Base-by-base conservation (phyloP, 92 coral and sea anemone genomes). In the Isaurus tuberculatus region DNA sequence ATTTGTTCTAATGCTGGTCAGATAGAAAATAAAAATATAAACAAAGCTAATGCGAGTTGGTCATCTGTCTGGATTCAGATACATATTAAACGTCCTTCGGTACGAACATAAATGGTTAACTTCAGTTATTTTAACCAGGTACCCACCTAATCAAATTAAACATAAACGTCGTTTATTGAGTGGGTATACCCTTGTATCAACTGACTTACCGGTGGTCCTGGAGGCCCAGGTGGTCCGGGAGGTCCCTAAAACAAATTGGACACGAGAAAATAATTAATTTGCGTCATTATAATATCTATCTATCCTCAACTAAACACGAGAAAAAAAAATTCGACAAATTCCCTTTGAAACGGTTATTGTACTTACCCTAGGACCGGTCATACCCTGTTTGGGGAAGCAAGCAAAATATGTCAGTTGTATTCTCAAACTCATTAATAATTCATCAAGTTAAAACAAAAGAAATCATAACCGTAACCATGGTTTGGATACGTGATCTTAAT, bases 151-250 rank as follows among this genome's bases (percentile, higher is more conserved):
- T n/a, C n/a, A n/a, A n/a, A n/a, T n/a, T n/a, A n/a, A n/a, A n/a
- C n/a, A n/a, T n/a, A n/a, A n/a, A n/a, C n/a, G n/a, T n/a, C n/a
- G n/a, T n/a, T n/a, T n/a, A n/a, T n/a, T n/a, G n/a, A n/a, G n/a
- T n/a, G n/a, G 25, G 16, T 53, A 53, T 15, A 53, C 25, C 16
- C 61, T 16, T 1, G 61, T 53, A n/a, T 34, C 72, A 32, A 65
- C 8, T 2, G 20, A 34, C 73, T 69, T 17, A 69, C 74, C 74
- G 37, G 74, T 69, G 74, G 74, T 33, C 74, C 74, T 3, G 40
- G 29, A 1, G 49, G 74, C 34, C 74, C 74, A 8, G 74, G 74
- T 37, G 27, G 48, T 28, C 74, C 74, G 16, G 74, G 74, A 22
- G 28, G 49, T 33, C 74, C 74, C 74, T 69, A 11, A 15, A 43